A percentile compares a stretch with the other conserved stretches of the same genome.
Conservation (phyloP, 2,888 invertebrate genomes). For the Lypha dubia region DNA sequence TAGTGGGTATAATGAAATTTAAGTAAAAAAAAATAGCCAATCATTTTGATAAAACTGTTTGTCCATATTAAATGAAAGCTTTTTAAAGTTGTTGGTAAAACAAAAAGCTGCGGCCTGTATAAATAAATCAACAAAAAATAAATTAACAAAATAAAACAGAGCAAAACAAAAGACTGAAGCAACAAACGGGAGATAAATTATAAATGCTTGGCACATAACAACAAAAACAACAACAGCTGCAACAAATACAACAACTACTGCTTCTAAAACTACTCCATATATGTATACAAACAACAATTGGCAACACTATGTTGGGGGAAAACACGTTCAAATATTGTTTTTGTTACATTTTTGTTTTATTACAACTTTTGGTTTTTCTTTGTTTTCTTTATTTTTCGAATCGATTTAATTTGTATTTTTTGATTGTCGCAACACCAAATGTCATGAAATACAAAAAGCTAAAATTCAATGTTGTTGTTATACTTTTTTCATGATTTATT, state of each 20-base stretch:
- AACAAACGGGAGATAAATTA: slow-evolving; percentile 58
- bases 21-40: slow-evolving; percentile 18
- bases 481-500: not conserved
- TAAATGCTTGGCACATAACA: slow-evolving; percentile 56
- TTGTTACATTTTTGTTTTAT: slow-evolving; percentile 11
- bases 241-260: slow-evolving; percentile 30
- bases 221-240: slow-evolving; percentile 32
- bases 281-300: slow-evolving; percentile 36
- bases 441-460: slow-evolving; percentile 42
- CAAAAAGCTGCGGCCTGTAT: slow-evolving; percentile 18
- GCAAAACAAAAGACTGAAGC: slow-evolving; percentile 63
- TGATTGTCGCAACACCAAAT: slow-evolving; percentile 34
- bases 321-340: slow-evolving; percentile 21
- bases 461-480: slow-evolving; percentile 46
- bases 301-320: slow-evolving; percentile 29
- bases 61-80: slow-evolving; percentile 24
- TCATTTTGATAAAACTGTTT: not conserved
- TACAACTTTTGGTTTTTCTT: slow-evolving; percentile 9
- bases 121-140: slow-evolving; percentile 10
- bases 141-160: slow-evolving; percentile 41
- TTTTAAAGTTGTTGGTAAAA: slow-evolving; percentile 31
- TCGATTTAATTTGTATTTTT: slow-evolving; percentile 40
- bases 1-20: slow-evolving; percentile 8
- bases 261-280: slow-evolving; percentile 43
- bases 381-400: slow-evolving; percentile 14